Conservation (phyloP, 2,113 vertebrate genomes). For the Rhinogobius similis region DNA sequence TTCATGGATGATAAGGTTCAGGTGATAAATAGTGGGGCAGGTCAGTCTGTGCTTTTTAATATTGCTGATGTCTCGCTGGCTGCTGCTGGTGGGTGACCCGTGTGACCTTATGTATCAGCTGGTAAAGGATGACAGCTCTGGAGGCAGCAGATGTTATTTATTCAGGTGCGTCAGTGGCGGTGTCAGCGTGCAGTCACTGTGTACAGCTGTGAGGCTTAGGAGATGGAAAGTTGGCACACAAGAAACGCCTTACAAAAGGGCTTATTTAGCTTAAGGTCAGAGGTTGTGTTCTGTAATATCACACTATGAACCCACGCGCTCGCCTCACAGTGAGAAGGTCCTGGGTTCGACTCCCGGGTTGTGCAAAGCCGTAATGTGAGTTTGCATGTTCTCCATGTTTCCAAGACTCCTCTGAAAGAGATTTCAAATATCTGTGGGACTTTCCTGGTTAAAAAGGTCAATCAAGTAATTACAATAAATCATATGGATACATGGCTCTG, state of each 20-base stretch:
- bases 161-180: constrained; percentile 42
- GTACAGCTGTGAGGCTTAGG: constrained; percentile 11
- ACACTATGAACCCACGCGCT: background rate
- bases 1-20: constrained; percentile 66
- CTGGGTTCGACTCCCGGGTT: no score
- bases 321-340: background rate
- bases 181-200: constrained; percentile 24
- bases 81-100: constrained; percentile 39
- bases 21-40: constrained; percentile 59
- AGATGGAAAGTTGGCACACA: background rate
- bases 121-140: constrained; percentile 36
- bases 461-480: no score
- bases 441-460: no score
- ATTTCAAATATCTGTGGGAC: no score
- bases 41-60: constrained; percentile 39
- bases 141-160: constrained; percentile 54
- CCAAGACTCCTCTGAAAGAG: no score
- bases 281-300: background rate
- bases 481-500: no score
- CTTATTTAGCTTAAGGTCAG: background rate
- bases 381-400: no score
- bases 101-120: constrained; percentile 53
- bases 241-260: background rate
- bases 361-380: background rate
- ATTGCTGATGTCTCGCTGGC: constrained; percentile 58